These are phyloP conservation scores for Mohoua ochrocephala DNA, from an alignment of 2,113 vertebrate genomes.

Conservation along the genomic window DNA sequence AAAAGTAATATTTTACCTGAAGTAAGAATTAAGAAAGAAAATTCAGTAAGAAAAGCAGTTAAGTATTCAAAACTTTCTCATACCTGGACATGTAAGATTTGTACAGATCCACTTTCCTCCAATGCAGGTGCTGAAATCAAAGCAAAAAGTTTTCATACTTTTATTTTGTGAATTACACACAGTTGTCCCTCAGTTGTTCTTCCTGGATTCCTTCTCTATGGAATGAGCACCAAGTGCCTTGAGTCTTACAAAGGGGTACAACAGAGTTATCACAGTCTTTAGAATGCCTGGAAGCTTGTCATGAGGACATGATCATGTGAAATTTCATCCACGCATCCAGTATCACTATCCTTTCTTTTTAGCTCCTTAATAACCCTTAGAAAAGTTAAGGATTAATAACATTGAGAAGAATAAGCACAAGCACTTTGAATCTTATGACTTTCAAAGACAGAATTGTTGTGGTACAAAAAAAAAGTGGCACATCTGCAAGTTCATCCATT, in stretches of 20 bases:
- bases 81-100: slow-evolving; percentile 88
- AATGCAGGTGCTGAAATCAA: slow-evolving; percentile 83
- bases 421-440: background rate
- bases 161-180: background rate
- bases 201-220: background rate
- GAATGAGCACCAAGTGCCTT: background rate
- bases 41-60: too few relatives aligned
- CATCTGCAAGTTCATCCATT: background rate
- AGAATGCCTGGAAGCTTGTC: background rate
- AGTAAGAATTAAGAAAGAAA: background rate
- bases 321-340: background rate
- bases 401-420: background rate
- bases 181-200: background rate
- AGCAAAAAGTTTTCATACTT: background rate
- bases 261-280: background rate
- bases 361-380: background rate
- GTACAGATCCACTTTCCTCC: slow-evolving; percentile 91
- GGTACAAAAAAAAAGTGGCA: background rate
- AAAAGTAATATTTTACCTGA: background rate
- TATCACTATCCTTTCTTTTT: background rate
- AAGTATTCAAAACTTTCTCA: background rate
- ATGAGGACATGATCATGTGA: background rate
- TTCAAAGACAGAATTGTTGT: background rate
- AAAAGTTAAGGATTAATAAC: background rate
- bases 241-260: background rate